A percentile compares a stretch with the other conserved stretches of the same genome.
Evolutionary conservation across 37 sponge, comb jelly and placozoan genomes (phyloP).

Genomic region (Petrosia ficiformis): DNA sequence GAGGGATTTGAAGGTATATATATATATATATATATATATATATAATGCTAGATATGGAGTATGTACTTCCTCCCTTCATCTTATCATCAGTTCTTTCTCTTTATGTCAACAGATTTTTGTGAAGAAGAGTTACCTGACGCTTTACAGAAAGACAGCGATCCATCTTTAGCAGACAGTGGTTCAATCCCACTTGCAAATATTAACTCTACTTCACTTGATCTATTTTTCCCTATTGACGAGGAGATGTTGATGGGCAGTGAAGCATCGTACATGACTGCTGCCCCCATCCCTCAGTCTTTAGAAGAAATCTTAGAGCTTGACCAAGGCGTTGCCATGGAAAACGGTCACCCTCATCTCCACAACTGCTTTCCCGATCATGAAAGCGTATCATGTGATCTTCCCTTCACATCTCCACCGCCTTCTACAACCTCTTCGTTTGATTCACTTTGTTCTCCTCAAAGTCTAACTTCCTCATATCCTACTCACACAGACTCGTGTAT

Average conservation of each 20-base stretch:
- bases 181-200: slow-evolving; percentile 2
- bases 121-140: slow-evolving; percentile 1
- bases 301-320: slow-evolving; percentile 35
- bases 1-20: slow-evolving; percentile 44
- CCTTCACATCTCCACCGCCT: neutral
- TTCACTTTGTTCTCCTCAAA: neutral
- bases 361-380: slow-evolving; percentile 6
- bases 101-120: slow-evolving; percentile 20
- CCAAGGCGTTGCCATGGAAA: slow-evolving; percentile 49
- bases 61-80: too few species aligned
- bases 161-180: neutral
- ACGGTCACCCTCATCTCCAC: neutral
- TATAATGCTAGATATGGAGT: too few species aligned
- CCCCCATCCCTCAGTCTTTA: neutral
- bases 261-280: neutral
- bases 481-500: neutral
- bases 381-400: slow-evolving; percentile 3
- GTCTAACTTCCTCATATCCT: neutral
- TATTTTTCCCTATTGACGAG: neutral
- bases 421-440: slow-evolving; percentile 6
- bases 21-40: neutral
- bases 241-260: neutral
- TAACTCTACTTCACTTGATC: slow-evolving; percentile 2
- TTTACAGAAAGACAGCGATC: neutral
- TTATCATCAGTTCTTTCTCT: neutral